Evolutionary conservation across 1,140 invertebrate species (phyloP).

Genomic region (Trachymyrmex cornetzi): DNA sequence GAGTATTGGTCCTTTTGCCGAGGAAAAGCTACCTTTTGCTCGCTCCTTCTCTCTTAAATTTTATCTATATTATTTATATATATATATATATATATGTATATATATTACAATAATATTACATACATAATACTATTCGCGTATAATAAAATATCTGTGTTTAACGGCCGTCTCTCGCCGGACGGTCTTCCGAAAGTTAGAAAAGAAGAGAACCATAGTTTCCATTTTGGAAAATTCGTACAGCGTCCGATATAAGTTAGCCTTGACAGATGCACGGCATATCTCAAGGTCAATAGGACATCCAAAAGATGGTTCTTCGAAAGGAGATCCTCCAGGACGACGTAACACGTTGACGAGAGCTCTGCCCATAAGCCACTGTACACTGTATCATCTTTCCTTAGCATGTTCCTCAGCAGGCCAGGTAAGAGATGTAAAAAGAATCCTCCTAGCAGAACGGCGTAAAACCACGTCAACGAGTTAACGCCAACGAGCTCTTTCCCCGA

Average conservation of each 20-base stretch:
- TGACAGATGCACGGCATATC: constrained; percentile 70
- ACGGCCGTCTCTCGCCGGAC: constrained; percentile 66
- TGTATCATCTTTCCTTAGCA: not conserved
- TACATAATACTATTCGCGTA: constrained; percentile 78
- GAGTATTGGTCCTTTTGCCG: constrained; percentile 77
- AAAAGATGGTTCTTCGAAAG: not conserved
- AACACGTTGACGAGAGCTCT: constrained; percentile 1
- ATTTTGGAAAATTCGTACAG: constrained; percentile 77
- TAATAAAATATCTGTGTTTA: constrained; percentile 85
- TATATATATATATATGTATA: constrained; percentile 76
- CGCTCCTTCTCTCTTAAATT: constrained; percentile 61
- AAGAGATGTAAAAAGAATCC: not conserved
- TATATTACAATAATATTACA: constrained; percentile 86
- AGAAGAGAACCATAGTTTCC: constrained; percentile 70
- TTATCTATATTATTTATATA: constrained; percentile 46
- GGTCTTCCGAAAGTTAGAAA: constrained; percentile 79
- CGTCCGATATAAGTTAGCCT: constrained; percentile 15
- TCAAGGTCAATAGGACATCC: constrained; percentile 29
- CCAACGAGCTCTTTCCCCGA: not conserved
- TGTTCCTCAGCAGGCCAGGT: not conserved
- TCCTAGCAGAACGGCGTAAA: not conserved
- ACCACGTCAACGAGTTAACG: not conserved
- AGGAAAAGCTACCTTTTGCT: constrained; percentile 67
- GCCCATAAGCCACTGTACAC: constrained; percentile 37
- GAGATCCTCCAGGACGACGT: not conserved